These are phyloP conservation scores for Hemitrygon akajei DNA, from an alignment of 2,797 vertebrate species.

Conservation along the genomic window DNA sequence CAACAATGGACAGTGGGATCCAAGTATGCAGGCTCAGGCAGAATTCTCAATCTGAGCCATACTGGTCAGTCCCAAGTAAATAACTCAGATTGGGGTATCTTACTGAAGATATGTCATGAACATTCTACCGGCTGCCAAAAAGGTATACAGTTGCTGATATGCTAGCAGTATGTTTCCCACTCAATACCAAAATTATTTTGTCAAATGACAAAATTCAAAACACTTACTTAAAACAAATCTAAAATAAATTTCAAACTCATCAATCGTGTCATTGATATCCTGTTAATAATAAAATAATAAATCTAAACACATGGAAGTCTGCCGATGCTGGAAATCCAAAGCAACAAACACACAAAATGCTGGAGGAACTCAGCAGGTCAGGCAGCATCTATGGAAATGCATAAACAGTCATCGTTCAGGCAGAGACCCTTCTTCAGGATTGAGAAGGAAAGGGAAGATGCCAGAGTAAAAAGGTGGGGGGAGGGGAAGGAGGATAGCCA, in stretches of 20 bases:
- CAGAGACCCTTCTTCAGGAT: too few species aligned
- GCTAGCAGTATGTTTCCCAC: neutral
- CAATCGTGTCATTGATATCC: neutral
- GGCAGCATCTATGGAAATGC: too few species aligned
- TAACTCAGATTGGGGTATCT: neutral
- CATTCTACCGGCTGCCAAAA: neutral
- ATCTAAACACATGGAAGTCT: neutral
- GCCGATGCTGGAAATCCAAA: too few species aligned
- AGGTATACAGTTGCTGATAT: neutral
- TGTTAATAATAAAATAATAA: neutral
- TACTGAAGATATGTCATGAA: neutral
- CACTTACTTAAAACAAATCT: neutral
- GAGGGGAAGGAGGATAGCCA: too few species aligned
- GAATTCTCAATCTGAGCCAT: neutral
- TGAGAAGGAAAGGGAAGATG: too few species aligned
- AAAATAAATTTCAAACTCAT: neutral
- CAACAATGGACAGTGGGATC: neutral
- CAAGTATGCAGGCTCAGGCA: neutral
- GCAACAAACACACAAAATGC: too few species aligned
- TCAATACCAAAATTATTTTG: neutral
- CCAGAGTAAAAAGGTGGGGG: too few species aligned
- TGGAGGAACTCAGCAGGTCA: too few species aligned
- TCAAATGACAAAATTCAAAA: neutral
- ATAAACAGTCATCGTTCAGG: too few species aligned
- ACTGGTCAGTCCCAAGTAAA: neutral